phyloP scores from a whole-genome alignment of 2,113 vertebrate genomes.

The Daubentonia madagascariensis region DNA sequence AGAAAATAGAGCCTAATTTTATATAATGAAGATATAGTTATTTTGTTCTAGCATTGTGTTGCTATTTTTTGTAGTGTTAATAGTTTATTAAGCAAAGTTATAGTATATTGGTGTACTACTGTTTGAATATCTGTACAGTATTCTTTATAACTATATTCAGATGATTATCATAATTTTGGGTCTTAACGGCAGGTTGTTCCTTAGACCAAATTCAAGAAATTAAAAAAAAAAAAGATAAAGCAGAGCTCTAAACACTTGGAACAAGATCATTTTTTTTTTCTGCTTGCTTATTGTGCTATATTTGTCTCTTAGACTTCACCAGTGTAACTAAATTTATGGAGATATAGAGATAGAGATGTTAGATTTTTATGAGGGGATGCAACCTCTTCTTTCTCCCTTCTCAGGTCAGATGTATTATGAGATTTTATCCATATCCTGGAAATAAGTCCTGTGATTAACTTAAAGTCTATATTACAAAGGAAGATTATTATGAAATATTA shows the following conservation, averaged over 20 bases:
- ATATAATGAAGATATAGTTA: not conserved
- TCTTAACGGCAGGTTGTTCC: conserved; percentile 1
- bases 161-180: not conserved
- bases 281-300: not conserved
- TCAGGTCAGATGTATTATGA: not conserved
- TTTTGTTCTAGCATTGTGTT: not conserved
- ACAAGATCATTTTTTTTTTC: not conserved
- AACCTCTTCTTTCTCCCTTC: not conserved
- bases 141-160: not conserved
- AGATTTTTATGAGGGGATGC: not conserved
- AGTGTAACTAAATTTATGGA: not conserved
- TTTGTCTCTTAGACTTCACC: not conserved
- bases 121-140: not conserved
- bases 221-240: not conserved
- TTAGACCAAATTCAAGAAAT: not conserved
- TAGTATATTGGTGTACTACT: not conserved
- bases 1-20: conserved; percentile 38
- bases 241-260: not conserved
- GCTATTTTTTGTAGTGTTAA: not conserved
- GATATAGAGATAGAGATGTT: not conserved
- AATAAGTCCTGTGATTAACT: not conserved
- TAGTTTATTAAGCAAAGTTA: not conserved
- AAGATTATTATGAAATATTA: not conserved
- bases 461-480: not conserved
- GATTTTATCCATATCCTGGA: not conserved